Evolutionary conservation across 2,888 invertebrate genomes (phyloP).

Genomic region (Drosophila lutescens): DNA sequence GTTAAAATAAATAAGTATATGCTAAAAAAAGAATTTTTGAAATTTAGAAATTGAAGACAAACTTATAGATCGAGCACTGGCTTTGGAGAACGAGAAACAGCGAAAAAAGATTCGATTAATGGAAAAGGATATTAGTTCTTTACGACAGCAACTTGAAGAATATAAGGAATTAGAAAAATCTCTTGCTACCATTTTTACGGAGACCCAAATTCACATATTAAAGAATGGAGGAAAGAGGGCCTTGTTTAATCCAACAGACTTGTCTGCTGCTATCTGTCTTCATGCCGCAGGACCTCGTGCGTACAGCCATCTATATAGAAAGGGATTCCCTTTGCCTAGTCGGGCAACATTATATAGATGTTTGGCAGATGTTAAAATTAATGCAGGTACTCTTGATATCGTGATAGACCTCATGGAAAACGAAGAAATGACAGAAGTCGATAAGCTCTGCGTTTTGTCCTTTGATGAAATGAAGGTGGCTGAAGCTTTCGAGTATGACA

Average conservation of each 20-base stretch:
- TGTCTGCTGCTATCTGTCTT: too few relatives aligned
- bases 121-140: conserved; percentile 4
- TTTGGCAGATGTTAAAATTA: not conserved
- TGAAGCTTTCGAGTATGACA: too few relatives aligned
- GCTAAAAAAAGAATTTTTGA: too few relatives aligned
- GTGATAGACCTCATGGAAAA: not conserved
- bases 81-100: not conserved
- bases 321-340: too few relatives aligned
- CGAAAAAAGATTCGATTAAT: not conserved
- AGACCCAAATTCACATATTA: conserved; percentile 12
- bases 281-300: not conserved
- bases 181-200: conserved; percentile 9
- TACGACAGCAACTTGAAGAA: conserved; percentile 12
- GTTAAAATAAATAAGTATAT: too few relatives aligned
- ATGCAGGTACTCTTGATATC: not conserved
- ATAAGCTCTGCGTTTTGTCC: not conserved
- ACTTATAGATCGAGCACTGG: too few relatives aligned
- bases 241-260: too few relatives aligned
- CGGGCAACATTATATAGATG: too few relatives aligned
- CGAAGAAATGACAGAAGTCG: not conserved
- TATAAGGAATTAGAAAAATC: conserved; percentile 11
- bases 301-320: not conserved
- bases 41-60: too few relatives aligned
- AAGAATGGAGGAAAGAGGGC: conserved; percentile 3
- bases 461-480: not conserved